These are phyloP conservation scores for Chaenogobius annularis DNA, from an alignment of 2,113 vertebrate species.

Conservation along the genomic window DNA sequence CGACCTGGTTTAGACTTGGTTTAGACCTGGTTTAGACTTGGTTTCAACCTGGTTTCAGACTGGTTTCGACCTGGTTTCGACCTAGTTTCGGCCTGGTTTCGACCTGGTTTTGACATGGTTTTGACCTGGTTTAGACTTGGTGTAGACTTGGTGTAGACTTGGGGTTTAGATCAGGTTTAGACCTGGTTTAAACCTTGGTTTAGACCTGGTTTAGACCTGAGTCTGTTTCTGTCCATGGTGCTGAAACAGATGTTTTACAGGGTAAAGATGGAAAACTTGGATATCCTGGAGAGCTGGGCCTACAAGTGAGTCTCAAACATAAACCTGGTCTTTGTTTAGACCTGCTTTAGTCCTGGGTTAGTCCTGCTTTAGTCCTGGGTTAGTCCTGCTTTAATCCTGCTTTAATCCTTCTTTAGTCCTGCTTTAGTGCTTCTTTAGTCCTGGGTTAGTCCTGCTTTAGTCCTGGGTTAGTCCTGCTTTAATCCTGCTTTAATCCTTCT, in stretches of 20 bases:
- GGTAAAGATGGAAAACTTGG: slow-evolving; percentile 73
- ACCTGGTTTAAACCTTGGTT: neutral
- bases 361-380: neutral
- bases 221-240: neutral
- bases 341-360: neutral
- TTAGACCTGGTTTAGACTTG: neutral
- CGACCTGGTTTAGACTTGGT: neutral
- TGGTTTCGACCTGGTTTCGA: neutral
- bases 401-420: too few species aligned
- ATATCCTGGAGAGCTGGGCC: slow-evolving; percentile 50
- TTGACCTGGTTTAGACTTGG: neutral
- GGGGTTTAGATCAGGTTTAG: neutral
- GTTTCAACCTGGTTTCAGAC: neutral
- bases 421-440: too few species aligned
- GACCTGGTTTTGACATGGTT: neutral
- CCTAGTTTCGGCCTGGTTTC: neutral
- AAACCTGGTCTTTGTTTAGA: neutral
- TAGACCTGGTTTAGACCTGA: neutral
- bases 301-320: slow-evolving; percentile 42
- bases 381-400: neutral
- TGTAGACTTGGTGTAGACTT: neutral
- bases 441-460: too few species aligned
- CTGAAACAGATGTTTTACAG: slow-evolving; percentile 52
- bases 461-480: too few species aligned
- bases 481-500: too few species aligned